Base-by-base conservation (phyloP, 1,140 invertebrate species). In the Pogonus chalceus region DNA sequence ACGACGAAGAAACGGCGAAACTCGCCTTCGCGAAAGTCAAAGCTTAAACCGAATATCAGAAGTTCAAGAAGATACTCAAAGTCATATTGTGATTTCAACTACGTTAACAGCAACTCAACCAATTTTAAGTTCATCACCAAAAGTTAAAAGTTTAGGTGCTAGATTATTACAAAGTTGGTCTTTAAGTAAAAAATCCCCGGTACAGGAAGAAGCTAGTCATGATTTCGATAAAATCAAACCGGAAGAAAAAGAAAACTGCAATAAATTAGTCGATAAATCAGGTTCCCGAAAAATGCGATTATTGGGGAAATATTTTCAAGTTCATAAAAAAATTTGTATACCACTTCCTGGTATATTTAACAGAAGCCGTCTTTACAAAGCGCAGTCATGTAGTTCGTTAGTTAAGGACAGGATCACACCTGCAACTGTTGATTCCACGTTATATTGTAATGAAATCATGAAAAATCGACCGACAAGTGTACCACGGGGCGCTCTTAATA, bases 11-110 rank as follows among this genome's bases (percentile, higher is more conserved):
- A 70, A 73, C 10, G 76, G 79, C 0, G 83, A 87, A 62, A 84
- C 83, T 1, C 74, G 85, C 2, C 69, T 89, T 18, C 72, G 87
- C 4, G 87, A 89, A 70, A 87, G 84, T 61, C 86, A 88, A 61
- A 88, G 86, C 7, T 67, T 90, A 20, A 88, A 90, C 66, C 76
- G 87, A 22, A 90, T 90, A 35, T 87, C 86, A 10, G 86, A 88
- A 68, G 83, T 85, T 14, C 82, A 85, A 61, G 84, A 85, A 70
- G 75, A 67, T 23, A 23, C 43, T 16, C 48, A 43, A 20, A 60
- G 56, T 2, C 26, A 51, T 35, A 37, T 46, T 37, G 57, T 65
- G 2, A 63, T 65, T 23, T 58, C 62, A 2, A 62, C 66, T 2
- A 62, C 60, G 16, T 47, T 62, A 1, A 56, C 62, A 23, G 60